These are phyloP conservation scores for Poeciliopsis turrubarensis DNA, from an alignment of 2,113 vertebrate genomes.

Conservation along the genomic window DNA sequence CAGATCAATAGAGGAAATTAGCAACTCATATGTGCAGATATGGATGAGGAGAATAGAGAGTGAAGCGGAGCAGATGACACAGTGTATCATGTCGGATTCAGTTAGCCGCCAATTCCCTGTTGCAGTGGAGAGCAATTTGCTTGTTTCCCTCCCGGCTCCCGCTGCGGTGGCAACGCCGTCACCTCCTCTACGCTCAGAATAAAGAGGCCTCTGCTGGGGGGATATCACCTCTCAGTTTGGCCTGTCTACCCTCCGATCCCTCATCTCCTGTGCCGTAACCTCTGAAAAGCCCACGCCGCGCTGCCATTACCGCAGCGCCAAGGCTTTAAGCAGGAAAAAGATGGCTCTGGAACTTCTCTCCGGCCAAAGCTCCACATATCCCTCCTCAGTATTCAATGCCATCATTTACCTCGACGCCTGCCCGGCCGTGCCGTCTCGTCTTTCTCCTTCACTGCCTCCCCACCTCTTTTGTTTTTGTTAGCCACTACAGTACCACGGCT, in stretches of 20 bases:
- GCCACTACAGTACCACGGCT: conserved; percentile 51
- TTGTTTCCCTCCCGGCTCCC: conserved; percentile 57
- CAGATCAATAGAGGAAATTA: conserved; percentile 22
- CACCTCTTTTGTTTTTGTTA: conserved; percentile 45
- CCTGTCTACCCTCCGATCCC: conserved; percentile 65
- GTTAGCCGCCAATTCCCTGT: conserved; percentile 38
- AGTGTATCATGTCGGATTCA: conserved; percentile 42
- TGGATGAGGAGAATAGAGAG: conserved; percentile 16
- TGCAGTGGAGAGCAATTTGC: conserved; percentile 72
- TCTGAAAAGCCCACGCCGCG: conserved; percentile 60
- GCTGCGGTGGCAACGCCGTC: conserved; percentile 26
- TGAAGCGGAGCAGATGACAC: conserved; percentile 18
- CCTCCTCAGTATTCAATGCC: conserved; percentile 72
- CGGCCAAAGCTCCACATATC: conserved; percentile 60
- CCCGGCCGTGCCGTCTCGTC: conserved; percentile 48
- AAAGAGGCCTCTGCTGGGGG: conserved; percentile 68
- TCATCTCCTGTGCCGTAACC: conserved; percentile 74
- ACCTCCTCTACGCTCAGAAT: conserved; percentile 53
- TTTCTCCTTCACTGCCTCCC: conserved; percentile 41
- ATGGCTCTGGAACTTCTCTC: conserved; percentile 71
- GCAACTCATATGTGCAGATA: conserved; percentile 9
- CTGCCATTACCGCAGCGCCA: conserved; percentile 65
- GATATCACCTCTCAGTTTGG: conserved; percentile 76
- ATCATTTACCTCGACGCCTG: conserved; percentile 62
- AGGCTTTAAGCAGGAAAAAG: conserved; percentile 73